Evolutionary conservation across 2,888 invertebrate genomes (phyloP).

Genomic region (Nemurella pictetii): DNA sequence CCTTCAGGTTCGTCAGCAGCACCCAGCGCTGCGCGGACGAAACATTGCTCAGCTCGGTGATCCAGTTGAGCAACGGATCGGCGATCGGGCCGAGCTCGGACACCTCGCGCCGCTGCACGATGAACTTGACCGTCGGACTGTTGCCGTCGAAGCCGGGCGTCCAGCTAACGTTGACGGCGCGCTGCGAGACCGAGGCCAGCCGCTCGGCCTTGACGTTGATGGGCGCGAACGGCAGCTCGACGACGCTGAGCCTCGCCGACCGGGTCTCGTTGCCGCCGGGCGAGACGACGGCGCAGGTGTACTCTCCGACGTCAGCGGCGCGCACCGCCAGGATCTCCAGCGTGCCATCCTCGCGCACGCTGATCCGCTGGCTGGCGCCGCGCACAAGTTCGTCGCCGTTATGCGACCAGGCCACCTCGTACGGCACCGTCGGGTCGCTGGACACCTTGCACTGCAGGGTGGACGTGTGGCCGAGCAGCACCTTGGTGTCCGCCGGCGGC

Average conservation of each 20-base stretch:
- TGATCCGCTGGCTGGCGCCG: slow-evolving; percentile 69
- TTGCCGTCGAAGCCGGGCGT: slow-evolving; percentile 97
- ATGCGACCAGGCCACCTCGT: slow-evolving; percentile 86
- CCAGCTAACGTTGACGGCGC: slow-evolving; percentile 91
- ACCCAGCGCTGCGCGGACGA: slow-evolving; percentile 79
- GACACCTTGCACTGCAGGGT: slow-evolving; percentile 93
- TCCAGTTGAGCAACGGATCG: slow-evolving; percentile 84
- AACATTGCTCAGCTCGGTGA: slow-evolving; percentile 84
- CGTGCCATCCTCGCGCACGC: slow-evolving; percentile 79
- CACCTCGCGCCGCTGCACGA: slow-evolving; percentile 87
- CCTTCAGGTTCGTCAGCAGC: slow-evolving; percentile 82
- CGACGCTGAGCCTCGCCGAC: slow-evolving; percentile 80
- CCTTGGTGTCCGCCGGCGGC: slow-evolving; percentile 89
- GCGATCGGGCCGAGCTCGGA: slow-evolving; percentile 85
- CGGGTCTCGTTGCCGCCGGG: slow-evolving; percentile 92
- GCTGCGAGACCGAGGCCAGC: slow-evolving; percentile 59
- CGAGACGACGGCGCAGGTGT: slow-evolving; percentile 88
- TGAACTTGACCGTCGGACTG: slow-evolving; percentile 89
- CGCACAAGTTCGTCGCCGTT: slow-evolving; percentile 73
- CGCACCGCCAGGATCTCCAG: slow-evolving; percentile 86
- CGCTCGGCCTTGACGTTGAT: slow-evolving; percentile 79
- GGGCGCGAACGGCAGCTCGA: slow-evolving; percentile 94
- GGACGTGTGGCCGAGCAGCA: slow-evolving; percentile 90
- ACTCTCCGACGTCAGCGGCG: slow-evolving; percentile 91
- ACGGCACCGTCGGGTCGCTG: slow-evolving; percentile 85